Evolutionary conservation across 2,113 vertebrate genomes (phyloP).

Genomic region (Osmerus mordax): DNA sequence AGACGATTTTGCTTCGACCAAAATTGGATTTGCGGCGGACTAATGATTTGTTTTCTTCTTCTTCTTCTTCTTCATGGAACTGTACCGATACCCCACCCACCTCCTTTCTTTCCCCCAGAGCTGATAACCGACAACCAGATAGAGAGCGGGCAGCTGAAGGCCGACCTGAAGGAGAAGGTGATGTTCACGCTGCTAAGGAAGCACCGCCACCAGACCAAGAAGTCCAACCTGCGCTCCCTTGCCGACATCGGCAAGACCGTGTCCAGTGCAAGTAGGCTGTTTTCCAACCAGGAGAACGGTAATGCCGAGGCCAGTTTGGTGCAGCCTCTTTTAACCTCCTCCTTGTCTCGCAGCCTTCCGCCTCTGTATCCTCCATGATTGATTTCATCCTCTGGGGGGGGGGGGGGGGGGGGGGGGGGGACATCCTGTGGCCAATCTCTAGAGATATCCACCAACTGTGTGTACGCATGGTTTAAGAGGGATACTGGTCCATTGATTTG

Average conservation of each 20-base stretch:
- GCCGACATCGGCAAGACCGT: constrained; percentile 98
- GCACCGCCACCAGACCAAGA: constrained; percentile 98
- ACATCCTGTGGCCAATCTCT: background rate
- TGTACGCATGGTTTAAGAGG: background rate
- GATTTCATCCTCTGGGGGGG: background rate
- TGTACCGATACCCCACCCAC: background rate
- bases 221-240: constrained; percentile 95
- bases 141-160: constrained; percentile 82
- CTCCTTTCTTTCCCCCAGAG: constrained; percentile 65
- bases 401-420: background rate
- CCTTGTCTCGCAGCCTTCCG: constrained; percentile 5
- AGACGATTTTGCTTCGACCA: too few relatives aligned
- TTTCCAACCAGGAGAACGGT: constrained; percentile 93
- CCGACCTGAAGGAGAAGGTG: constrained; percentile 91
- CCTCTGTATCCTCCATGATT: background rate
- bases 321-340: constrained; percentile 39
- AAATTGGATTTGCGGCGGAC: background rate
- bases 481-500: constrained; percentile 1
- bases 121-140: constrained; percentile 90
- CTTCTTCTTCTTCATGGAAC: background rate
- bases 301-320: constrained; percentile 67
- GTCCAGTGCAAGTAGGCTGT: constrained; percentile 96
- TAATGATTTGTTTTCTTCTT: background rate
- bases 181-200: constrained; percentile 89
- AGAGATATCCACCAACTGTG: background rate